A percentile compares a stretch with the other conserved stretches of the same genome.
Conservation (phyloP, 1,140 invertebrate genomes). For the Cherax destructor region DNA sequence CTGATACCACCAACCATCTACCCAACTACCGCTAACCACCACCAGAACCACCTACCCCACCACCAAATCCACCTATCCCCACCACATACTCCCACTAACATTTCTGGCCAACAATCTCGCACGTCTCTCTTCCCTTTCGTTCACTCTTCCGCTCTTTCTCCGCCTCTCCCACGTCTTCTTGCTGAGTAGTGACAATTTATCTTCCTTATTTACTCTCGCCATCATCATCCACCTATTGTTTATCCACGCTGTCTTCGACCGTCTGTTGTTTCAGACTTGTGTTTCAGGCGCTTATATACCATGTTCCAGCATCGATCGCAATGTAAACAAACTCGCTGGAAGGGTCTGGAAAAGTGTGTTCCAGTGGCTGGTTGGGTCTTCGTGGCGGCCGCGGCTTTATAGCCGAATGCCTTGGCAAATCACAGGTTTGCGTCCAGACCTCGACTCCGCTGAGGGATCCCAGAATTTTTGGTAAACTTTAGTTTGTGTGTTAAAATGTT, state of each 20-base stretch:
- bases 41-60: no score
- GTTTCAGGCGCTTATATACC: neutral
- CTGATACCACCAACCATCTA: no score
- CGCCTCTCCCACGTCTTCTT: neutral
- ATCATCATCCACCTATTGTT: no score
- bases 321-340: slow-evolving; percentile 17
- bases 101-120: no score
- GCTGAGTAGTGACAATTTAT: no score
- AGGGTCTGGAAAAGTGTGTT: slow-evolving; percentile 26
- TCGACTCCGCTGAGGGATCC: slow-evolving; percentile 34
- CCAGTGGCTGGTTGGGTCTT: slow-evolving; percentile 28
- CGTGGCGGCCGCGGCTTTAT: slow-evolving; percentile 58
- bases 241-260: neutral
- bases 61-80: no score
- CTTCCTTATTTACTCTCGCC: neutral
- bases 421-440: slow-evolving; percentile 58
- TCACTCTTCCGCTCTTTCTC: neutral
- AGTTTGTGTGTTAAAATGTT: slow-evolving; percentile 68
- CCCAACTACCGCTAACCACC: no score
- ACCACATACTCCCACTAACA: no score
- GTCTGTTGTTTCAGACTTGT: neutral
- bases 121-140: neutral
- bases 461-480: slow-evolving; percentile 62
- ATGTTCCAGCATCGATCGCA: neutral
- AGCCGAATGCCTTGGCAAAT: slow-evolving; percentile 68